Evolutionary conservation across 30 jellyfish, hydroid and myxozoan species (phyloP).

Genomic region (Nemopilema nomurai): DNA sequence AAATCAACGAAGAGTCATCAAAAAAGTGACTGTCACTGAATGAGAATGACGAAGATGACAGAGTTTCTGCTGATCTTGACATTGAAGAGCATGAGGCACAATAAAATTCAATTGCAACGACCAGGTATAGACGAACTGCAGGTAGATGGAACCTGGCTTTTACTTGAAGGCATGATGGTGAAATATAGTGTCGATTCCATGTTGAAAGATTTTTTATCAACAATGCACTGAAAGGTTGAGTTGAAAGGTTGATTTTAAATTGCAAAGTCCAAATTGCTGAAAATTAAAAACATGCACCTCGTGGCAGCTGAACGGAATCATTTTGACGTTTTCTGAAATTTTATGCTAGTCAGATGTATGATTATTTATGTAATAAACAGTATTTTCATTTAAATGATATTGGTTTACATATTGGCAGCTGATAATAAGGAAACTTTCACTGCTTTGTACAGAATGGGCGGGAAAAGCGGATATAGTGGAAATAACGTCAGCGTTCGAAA

Average conservation of each 20-base stretch:
- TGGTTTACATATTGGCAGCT: too few species aligned
- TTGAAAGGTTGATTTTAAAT: conserved; percentile 10
- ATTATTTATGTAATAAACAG: too few species aligned
- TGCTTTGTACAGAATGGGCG: background rate
- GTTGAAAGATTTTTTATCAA: background rate
- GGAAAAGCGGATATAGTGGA: background rate
- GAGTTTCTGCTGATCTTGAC: background rate
- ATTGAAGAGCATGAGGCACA: conserved; percentile 3
- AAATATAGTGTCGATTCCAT: conserved; percentile 4
- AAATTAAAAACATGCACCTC: too few species aligned
- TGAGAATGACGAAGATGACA: conserved; percentile 5
- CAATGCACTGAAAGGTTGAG: conserved; percentile 35
- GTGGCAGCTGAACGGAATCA: too few species aligned
- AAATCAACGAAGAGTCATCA: too few species aligned
- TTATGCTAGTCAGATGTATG: too few species aligned
- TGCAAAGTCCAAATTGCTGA: background rate
- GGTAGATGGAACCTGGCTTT: conserved; percentile 14
- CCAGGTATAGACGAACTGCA: conserved; percentile 11
- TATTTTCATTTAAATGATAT: too few species aligned
- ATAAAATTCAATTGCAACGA: background rate
- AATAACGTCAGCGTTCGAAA: background rate
- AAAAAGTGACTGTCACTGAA: conserved; percentile 4
- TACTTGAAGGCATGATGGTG: background rate
- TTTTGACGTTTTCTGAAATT: too few species aligned
- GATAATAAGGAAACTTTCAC: too few species aligned